Conservation (phyloP, 2,888 invertebrate species). For the Eupithecia subumbrata region DNA sequence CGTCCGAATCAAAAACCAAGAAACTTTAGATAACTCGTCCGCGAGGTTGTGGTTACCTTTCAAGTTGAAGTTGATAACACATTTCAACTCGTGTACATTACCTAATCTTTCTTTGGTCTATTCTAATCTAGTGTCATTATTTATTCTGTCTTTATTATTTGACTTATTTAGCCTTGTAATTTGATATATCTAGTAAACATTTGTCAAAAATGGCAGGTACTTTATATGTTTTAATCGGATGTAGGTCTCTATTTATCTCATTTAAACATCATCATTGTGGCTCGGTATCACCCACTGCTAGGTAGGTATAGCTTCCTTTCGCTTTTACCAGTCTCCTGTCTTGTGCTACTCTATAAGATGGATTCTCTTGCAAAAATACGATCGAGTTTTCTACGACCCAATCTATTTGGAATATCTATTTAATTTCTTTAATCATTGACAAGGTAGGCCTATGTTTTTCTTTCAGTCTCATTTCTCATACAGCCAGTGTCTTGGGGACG, state of each 20-base stretch:
- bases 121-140: neutral
- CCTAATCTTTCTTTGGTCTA: neutral
- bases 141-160: neutral
- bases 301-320: neutral
- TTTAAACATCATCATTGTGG: neutral
- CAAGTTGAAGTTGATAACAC: neutral
- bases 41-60: too few species aligned
- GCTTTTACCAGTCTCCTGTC: neutral
- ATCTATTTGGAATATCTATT: neutral
- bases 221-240: neutral
- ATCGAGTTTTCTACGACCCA: neutral
- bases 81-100: too few species aligned
- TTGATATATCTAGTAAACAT: neutral
- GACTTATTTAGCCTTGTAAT: neutral
- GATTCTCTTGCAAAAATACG: neutral
- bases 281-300: neutral
- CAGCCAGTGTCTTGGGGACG: neutral
- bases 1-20: too few species aligned
- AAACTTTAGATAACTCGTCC: too few species aligned
- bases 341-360: neutral
- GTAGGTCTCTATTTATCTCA: neutral
- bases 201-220: neutral
- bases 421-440: neutral
- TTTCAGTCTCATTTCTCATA: neutral
- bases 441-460: neutral